Evolutionary conservation across 1,140 invertebrate species (phyloP).

Genomic region (Zelostemma sp.): DNA sequence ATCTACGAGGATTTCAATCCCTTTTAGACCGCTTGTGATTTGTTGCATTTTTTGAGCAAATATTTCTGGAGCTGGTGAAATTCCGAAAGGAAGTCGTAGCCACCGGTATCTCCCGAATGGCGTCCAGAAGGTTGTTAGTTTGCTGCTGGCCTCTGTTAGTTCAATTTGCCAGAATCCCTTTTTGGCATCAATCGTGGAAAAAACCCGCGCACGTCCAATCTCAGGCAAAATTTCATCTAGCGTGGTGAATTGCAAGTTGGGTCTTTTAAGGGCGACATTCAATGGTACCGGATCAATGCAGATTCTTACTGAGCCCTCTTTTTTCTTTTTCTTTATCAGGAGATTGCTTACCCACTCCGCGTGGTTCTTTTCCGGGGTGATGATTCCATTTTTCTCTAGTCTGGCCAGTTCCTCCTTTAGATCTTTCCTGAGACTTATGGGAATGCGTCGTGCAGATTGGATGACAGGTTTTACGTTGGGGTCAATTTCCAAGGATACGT

Average conservation of each 20-base stretch:
- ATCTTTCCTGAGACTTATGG: slow-evolving; percentile 51
- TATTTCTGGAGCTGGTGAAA: slow-evolving; percentile 61
- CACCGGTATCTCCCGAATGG: slow-evolving; percentile 56
- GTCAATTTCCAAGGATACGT: slow-evolving; percentile 13
- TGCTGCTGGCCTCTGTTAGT: slow-evolving; percentile 54
- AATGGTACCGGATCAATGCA: slow-evolving; percentile 70
- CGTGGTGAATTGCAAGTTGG: slow-evolving; percentile 62
- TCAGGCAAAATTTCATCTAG: slow-evolving; percentile 62
- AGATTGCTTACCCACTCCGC: slow-evolving; percentile 68
- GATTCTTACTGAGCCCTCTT: slow-evolving; percentile 63
- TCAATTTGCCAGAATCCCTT: slow-evolving; percentile 65
- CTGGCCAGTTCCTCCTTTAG: slow-evolving; percentile 53
- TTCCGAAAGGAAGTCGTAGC: slow-evolving; percentile 51
- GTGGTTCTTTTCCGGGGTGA: slow-evolving; percentile 51
- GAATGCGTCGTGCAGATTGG: slow-evolving; percentile 53
- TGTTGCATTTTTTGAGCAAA: slow-evolving; percentile 48
- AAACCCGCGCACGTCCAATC: slow-evolving; percentile 59
- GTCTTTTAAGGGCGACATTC: slow-evolving; percentile 65
- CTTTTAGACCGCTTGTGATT: slow-evolving; percentile 54
- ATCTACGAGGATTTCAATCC: slow-evolving; percentile 57
- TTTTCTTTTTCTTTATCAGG: slow-evolving; percentile 60
- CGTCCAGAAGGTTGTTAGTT: slow-evolving; percentile 61
- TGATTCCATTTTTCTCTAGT: slow-evolving; percentile 46
- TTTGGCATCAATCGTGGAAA: slow-evolving; percentile 66
- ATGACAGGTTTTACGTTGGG: slow-evolving; percentile 44